Evolutionary conservation across 2,113 vertebrate species (phyloP), one percentile per base, ranked within the genome.

Genomic region (Neotragus moschatus): DNA sequence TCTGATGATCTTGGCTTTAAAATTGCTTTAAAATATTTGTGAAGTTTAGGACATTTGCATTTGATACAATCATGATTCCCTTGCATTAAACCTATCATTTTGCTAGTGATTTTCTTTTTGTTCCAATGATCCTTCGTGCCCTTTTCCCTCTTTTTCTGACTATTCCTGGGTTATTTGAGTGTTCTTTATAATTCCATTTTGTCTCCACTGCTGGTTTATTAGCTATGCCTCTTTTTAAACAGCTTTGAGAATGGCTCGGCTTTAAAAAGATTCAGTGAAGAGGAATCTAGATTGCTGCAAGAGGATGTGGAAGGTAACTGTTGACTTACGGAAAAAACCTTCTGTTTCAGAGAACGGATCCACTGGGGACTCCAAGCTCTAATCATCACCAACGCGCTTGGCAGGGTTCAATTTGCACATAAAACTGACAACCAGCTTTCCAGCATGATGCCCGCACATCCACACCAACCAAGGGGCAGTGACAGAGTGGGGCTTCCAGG

Each of bases 391-490:
- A 49, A 25, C 8, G 6, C 11, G 2, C 17, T 9, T 33, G 70
- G 28, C 80, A 77, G 55, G 3, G 7, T 30, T 16, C 28, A 2
- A 19, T 9, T 33, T 11, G 43, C 53, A 77, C 39, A 14, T 33
- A 26, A 26, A 61, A 39, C 3, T 17, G 28, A 26, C 21, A 12
- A 13, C 58, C 60, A n/a, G 16, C 49, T n/a, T 60, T 26, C 47
- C 60, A 47, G 60, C 36, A 0, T 8, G 47, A 19, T 0, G 11
- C 53, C 23, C 0, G 30, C 51, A 25, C 4, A 0, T 9, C 7
- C 43, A n/a, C 21, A 21, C 4, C n/a, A 16, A 10, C 21, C 13
- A 51, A 47, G 61, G 19, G 33, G 12, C 19, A 6, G 23, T 0
- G 77, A 45, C 2, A 3, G n/a, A 23, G 26, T 1, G 4, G 33